Evolutionary conservation across 1,140 invertebrate genomes (phyloP).

Genomic region (Centruroides sculpturatus): DNA sequence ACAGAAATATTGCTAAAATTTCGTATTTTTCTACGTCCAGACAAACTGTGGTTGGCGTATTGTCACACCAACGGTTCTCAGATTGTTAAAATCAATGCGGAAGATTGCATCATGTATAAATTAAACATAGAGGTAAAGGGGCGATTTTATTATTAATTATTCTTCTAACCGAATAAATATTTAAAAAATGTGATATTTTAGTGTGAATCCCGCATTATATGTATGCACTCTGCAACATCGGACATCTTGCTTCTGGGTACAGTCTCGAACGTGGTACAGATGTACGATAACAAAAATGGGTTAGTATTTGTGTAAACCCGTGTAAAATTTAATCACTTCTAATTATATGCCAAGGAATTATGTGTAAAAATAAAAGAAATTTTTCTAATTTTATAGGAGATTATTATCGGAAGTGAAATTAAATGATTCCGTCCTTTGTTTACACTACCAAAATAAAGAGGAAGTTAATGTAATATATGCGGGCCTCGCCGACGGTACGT

Average conservation of each 20-base stretch:
- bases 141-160: slow-evolving; percentile 23
- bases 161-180: too few species aligned
- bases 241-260: slow-evolving; percentile 32
- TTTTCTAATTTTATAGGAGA: too few species aligned
- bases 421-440: too few species aligned
- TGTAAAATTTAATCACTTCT: too few species aligned
- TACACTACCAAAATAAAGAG: too few species aligned
- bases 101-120: slow-evolving; percentile 28
- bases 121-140: slow-evolving; percentile 30
- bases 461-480: too few species aligned
- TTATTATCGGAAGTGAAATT: too few species aligned
- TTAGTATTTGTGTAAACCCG: slow-evolving; percentile 5
- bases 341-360: too few species aligned
- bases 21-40: slow-evolving; percentile 11
- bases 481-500: too few species aligned
- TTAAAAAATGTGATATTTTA: too few species aligned
- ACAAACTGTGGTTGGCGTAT: slow-evolving; percentile 32
- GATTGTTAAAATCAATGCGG: slow-evolving; percentile 26
- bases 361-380: too few species aligned
- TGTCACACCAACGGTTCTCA: slow-evolving; percentile 30
- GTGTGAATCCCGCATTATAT: slow-evolving; percentile 32
- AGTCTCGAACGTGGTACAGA: slow-evolving; percentile 31
- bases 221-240: slow-evolving; percentile 25
- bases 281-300: slow-evolving; percentile 23
- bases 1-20: too few species aligned